Base-by-base conservation (phyloP, 2,113 vertebrate species). In the Corythoichthys haematopterus region DNA sequence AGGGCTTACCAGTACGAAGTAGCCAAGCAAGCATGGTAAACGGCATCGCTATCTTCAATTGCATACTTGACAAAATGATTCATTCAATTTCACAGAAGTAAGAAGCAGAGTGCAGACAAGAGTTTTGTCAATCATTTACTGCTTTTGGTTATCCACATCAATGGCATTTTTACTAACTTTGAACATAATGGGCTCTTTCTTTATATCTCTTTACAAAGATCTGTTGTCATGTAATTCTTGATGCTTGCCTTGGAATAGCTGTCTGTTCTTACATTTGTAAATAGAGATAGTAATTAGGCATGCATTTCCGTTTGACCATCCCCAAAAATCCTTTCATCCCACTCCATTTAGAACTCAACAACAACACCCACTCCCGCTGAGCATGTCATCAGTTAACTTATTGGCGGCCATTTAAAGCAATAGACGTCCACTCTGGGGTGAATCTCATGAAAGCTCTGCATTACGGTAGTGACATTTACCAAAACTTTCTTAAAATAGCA, bases 1-100 rank as follows among this genome's bases (percentile, higher is more conserved):
- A 91, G 96, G 66, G 97, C 96, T 67, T 98, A 98, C 86, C 96
- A 98, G 72, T 96, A 98, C 59, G 96, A 98, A 69, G 95, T 98
- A 86, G 93, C 95, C 80, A 96, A 98, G 78, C 97, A 98, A 87
- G 80, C 94, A 73, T 98, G 97, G 96, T 98, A 91, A 87, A 35
- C 53, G 33, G 20, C 52, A 55, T 11, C 10, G 9, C 37, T 28
- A 28, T 0, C 20, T 40, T 68, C 28, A n/a, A 51, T 46, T 37
- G 10, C 37, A 57, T 52, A 38, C 2, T 50, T 47, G 38, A 53
- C 36, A 46, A 0, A 16, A 50, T 3, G 1, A 66, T 63, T 10
- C 20, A n/a, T 62, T 11, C 3, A 57, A 36, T 56, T 56, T 56
- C 11, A 14, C 35, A 5, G 5, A 0, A 50, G 47, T 50, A 14